A percentile compares a stretch with the other conserved stretches of the same genome.
phyloP scores from a whole-genome alignment of 2,888 invertebrate genomes.

The Pseudococcus longispinus region DNA sequence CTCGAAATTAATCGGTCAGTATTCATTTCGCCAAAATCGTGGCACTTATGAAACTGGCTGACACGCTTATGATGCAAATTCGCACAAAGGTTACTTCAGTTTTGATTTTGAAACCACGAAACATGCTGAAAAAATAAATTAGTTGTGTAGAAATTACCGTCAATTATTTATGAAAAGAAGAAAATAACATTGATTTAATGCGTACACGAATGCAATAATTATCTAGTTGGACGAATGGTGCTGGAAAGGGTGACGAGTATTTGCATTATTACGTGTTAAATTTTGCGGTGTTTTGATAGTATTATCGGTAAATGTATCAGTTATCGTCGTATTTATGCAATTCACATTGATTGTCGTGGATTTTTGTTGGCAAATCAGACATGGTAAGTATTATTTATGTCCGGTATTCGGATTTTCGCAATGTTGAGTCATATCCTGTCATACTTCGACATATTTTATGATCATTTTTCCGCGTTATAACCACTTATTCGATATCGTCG shows the following conservation, averaged over 20 bases:
- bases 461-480: not conserved
- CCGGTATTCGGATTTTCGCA: not conserved
- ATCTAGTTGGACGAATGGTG: not conserved
- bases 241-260: not conserved
- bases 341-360: not conserved
- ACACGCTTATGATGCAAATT: conserved; percentile 37
- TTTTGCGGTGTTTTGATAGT: not conserved
- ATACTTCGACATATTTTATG: not conserved
- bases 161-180: conserved; percentile 18
- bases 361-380: conserved; percentile 1
- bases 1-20: too few species aligned
- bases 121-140: conserved; percentile 39
- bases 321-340: not conserved
- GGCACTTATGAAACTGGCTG: conserved; percentile 10
- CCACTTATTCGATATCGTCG: not conserved
- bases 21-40: not conserved
- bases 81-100: conserved; percentile 37
- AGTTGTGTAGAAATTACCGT: conserved; percentile 4
- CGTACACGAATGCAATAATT: conserved; percentile 1
- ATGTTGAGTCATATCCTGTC: not conserved
- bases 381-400: conserved; percentile 9
- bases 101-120: conserved; percentile 25
- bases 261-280: conserved; percentile 1
- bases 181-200: not conserved
- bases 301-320: conserved; percentile 24